phyloP scores from a whole-genome alignment of 2,888 invertebrate genomes.

The Plagodis dolabraria region DNA sequence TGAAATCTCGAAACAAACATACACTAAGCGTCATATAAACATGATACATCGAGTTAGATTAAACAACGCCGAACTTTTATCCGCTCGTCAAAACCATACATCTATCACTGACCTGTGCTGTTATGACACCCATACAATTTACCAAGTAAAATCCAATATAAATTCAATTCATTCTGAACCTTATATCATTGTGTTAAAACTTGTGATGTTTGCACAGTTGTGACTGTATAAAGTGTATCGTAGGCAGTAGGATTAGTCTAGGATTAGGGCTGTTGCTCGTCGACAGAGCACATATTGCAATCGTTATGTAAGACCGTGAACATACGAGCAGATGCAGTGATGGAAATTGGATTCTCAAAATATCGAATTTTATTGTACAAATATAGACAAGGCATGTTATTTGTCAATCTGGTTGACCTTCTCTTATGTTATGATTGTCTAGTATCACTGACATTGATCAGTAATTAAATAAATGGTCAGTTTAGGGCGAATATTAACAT shows the following conservation, averaged over 20 bases:
- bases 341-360: slow-evolving; percentile 8
- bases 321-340: slow-evolving; percentile 3
- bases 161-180: neutral
- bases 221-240: slow-evolving; percentile 4
- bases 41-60: slow-evolving; percentile 18
- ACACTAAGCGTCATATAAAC: too few relatives aligned
- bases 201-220: neutral
- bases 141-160: neutral
- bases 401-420: too few relatives aligned
- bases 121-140: slow-evolving; percentile 8
- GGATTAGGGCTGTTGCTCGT: slow-evolving; percentile 10
- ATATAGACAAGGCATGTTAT: too few relatives aligned
- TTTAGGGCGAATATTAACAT: too few relatives aligned
- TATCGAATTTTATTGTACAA: neutral
- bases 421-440: too few relatives aligned
- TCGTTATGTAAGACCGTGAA: slow-evolving; percentile 4
- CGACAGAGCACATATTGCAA: slow-evolving; percentile 10
- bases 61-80: slow-evolving; percentile 12
- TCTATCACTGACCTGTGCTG: slow-evolving; percentile 16
- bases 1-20: too few relatives aligned
- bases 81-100: slow-evolving; percentile 11
- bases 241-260: slow-evolving; percentile 7
- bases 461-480: too few relatives aligned
- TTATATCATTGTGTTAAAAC: neutral
- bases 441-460: too few relatives aligned